Evolutionary conservation across 2,888 invertebrate species (phyloP).

Genomic region (Beris chalybata): DNA sequence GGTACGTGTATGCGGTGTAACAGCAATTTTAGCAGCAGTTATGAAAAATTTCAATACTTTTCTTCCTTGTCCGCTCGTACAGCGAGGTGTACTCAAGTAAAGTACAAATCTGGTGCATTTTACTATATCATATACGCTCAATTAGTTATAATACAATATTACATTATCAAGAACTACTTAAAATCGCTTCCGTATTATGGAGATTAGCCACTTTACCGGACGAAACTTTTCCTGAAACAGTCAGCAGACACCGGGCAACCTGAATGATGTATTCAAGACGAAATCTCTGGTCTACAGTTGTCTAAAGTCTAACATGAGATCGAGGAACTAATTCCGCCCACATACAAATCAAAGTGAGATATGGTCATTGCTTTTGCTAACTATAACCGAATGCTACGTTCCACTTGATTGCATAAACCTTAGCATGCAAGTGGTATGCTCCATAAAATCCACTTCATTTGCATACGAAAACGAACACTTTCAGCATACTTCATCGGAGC

Average conservation of each 20-base stretch:
- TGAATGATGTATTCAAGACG: background rate
- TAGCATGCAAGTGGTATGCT: constrained; percentile 10
- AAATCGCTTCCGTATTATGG: constrained; percentile 16
- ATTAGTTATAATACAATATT: no score
- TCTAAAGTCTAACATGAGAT: background rate
- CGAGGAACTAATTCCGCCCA: background rate
- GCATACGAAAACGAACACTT: background rate
- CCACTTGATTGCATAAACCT: constrained; percentile 14
- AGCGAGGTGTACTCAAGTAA: no score
- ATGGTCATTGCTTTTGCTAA: background rate
- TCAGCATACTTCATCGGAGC: no score
- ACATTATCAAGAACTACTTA: background rate
- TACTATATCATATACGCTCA: no score
- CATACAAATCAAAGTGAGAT: constrained; percentile 17
- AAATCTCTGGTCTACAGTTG: background rate
- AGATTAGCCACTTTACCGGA: background rate
- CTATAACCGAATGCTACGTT: constrained; percentile 4
- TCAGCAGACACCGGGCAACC: background rate
- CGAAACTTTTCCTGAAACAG: background rate
- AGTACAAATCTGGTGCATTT: no score
- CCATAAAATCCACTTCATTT: constrained; percentile 7
- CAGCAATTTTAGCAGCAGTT: no score
- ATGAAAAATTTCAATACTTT: no score
- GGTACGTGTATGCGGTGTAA: no score
- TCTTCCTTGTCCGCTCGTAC: no score